Conservation (phyloP, 2,113 vertebrate genomes). For the Athene cunicularia region DNA sequence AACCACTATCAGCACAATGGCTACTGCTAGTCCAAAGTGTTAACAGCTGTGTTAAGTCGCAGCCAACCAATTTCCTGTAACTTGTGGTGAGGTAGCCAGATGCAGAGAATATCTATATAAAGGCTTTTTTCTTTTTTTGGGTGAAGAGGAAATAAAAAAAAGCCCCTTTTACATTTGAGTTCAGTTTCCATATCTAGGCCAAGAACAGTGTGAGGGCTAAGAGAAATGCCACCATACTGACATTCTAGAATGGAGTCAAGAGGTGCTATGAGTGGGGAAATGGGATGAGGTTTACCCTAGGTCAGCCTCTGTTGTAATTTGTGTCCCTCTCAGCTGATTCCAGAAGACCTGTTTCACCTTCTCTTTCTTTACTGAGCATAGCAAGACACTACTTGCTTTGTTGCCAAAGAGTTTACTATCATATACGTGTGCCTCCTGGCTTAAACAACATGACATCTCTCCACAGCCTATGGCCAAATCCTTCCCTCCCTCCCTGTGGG, state of each 20-base stretch:
- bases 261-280: neutral
- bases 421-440: neutral
- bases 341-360: neutral
- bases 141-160: neutral
- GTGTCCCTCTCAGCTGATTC: neutral
- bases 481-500: neutral
- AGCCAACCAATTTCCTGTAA: constrained; percentile 65
- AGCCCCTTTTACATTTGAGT: neutral
- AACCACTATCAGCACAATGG: constrained; percentile 5
- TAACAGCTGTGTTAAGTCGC: constrained; percentile 54
- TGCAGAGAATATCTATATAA: constrained; percentile 32
- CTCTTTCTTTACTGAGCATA: neutral
- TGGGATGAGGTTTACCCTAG: neutral
- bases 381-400: neutral
- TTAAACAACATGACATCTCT: neutral
- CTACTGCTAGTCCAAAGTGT: constrained; percentile 54
- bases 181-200: neutral
- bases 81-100: constrained; percentile 41
- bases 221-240: neutral
- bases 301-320: neutral
- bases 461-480: fast-evolving
- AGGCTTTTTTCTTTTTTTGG: neutral
- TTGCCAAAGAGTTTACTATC: neutral
- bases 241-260: neutral
- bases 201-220: neutral